Evolutionary conservation across 2,797 vertebrate species (phyloP), one percentile per base, ranked within the genome.

Genomic region (Malurus splendens): DNA sequence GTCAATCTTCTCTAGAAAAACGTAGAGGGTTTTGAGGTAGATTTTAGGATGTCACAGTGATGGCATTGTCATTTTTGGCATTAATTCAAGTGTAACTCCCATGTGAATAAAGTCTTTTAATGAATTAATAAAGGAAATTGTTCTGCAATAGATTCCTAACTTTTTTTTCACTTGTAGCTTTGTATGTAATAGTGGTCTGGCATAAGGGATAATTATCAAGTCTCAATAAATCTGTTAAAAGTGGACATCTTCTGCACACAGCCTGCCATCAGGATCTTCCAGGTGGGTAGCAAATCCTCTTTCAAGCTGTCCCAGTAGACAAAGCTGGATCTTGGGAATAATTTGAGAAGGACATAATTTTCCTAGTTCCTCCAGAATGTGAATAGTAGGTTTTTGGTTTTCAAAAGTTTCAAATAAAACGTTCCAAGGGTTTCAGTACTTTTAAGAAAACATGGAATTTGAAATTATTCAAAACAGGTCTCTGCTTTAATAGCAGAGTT

Each of bases 401-500:
- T 77, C 33, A 77, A 32, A 90, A 57, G 3, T 80, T 80, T 77
- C 7, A 77, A 64, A 82, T 67, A 60, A 82, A 77, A 32, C 47
- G 48, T 7, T 33, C 27, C 15, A 55, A 73, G 5, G 41, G 1
- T 41, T 55, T 61, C 20, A 24, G 18, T 9, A 59, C 33, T 66
- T 72, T 78, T 51, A 48, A 33, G 7, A 79, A 86, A 82, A 16
- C 2, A 32, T 18, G 9, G 33, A 45, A 57, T 77, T 54, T 51
- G 3, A 77, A 87, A 83, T 77, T 60, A 61, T 71, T 56, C 9
- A 52, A 73, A 73, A 2, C 16, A 59, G n/a, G 32, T 2, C 6
- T 73, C 9, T 64, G 12, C 19, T 79, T 66, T 18, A 73, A 76
- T 76, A 89, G 15, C 13, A 39, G 27, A 77, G 3, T 33, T 57